phyloP scores from a whole-genome alignment of 2,888 invertebrate species.

The Amiota communis region DNA sequence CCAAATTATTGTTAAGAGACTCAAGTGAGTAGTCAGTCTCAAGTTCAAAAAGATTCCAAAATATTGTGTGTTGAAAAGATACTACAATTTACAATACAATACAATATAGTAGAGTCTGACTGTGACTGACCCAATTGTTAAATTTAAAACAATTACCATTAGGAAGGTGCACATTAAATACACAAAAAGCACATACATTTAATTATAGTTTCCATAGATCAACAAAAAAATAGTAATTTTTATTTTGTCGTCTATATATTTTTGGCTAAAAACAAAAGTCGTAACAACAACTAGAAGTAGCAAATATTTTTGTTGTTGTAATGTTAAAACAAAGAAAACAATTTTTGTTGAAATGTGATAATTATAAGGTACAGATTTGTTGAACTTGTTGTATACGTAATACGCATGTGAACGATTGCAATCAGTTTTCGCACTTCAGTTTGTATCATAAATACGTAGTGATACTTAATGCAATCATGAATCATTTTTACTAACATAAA shows the following conservation, averaged over 20 bases:
- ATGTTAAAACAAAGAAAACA: constrained; percentile 4
- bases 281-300: background rate
- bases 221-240: background rate
- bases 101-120: background rate
- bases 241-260: background rate
- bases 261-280: background rate
- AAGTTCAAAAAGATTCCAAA: constrained; percentile 31
- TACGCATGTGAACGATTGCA: no score
- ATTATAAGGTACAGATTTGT: constrained; percentile 49
- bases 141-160: constrained; percentile 30
- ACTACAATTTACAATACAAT: no score
- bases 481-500: no score
- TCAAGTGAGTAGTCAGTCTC: background rate
- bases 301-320: background rate
- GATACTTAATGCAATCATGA: no score
- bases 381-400: constrained; percentile 46
- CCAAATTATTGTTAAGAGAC: background rate
- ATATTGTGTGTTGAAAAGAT: background rate
- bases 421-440: no score
- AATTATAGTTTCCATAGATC: constrained; percentile 8
- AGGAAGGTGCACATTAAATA: constrained; percentile 28
- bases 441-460: no score
- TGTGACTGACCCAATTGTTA: constrained; percentile 30
- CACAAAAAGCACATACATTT: background rate
- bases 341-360: constrained; percentile 53